Percentiles rank a stretch among this genome's conserved stretches.
Conservation (phyloP, 2,113 vertebrate genomes). For the Elaphurus davidianus region DNA sequence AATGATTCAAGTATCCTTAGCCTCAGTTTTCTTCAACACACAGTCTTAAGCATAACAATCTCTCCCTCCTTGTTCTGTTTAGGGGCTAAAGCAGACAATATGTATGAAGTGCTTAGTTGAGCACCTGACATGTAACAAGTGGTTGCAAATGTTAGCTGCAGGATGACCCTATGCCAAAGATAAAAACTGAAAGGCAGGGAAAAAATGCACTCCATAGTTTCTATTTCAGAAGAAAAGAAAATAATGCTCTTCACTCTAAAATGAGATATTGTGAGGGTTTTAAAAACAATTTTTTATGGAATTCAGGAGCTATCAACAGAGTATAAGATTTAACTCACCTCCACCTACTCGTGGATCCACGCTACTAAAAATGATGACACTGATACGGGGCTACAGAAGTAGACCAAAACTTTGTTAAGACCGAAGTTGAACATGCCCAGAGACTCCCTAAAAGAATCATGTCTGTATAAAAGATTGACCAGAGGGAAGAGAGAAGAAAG, state of each 20-base stretch:
- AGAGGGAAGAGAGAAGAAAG: not conserved
- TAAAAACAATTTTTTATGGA: not conserved
- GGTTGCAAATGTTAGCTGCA: not conserved
- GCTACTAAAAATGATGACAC: rapidly evolving
- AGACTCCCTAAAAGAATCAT: not conserved
- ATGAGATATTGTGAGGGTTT: not conserved
- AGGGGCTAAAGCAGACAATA: not conserved
- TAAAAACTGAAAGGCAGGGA: not conserved
- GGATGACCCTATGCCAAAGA: not conserved
- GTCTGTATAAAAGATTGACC: not conserved
- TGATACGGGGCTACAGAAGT: not conserved
- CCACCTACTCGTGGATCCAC: rapidly evolving
- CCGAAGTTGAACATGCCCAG: not conserved
- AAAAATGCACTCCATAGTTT: not conserved
- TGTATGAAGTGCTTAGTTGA: not conserved
- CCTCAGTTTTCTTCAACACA: not conserved
- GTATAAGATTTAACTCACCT: not conserved
- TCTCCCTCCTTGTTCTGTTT: not conserved
- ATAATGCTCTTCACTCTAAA: not conserved
- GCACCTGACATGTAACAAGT: not conserved
- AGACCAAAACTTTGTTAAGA: not conserved
- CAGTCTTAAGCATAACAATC: not conserved
- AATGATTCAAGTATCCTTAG: not conserved
- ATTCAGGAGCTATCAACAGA: not conserved
- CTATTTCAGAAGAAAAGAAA: not conserved